A percentile compares a stretch with the other conserved stretches of the same genome.
phyloP scores from a whole-genome alignment of 64 coral and sea anemone species.

The Pachyseris speciosa region DNA sequence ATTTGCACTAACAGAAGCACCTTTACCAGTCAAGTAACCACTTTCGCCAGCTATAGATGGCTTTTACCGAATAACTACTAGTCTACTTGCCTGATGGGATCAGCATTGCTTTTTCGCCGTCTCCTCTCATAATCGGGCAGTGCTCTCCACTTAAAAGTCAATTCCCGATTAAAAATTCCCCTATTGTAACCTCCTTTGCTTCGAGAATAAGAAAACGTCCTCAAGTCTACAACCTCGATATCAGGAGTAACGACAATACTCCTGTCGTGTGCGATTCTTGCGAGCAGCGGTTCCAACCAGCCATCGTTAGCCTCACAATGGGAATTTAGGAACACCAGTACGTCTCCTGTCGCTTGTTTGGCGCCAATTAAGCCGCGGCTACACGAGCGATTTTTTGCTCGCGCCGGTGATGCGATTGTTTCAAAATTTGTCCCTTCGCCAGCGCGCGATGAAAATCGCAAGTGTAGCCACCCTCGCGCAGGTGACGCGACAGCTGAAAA shows the following conservation, averaged over 20 bases:
- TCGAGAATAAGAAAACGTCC: conserved; percentile 81
- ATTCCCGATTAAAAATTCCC: conserved; percentile 98
- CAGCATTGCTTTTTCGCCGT: conserved; percentile 60
- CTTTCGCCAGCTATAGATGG: no score
- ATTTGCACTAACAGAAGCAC: no score
- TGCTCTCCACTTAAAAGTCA: conserved; percentile 93
- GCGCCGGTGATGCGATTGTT: no score
- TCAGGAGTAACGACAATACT: conserved; percentile 95
- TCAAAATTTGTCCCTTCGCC: no score
- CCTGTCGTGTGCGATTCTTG: conserved; percentile 90
- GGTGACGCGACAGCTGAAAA: no score
- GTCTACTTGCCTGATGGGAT: conserved; percentile 87
- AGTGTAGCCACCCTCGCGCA: no score
- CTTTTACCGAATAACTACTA: no score
- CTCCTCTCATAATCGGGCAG: conserved; percentile 85
- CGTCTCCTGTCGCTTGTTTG: conserved; percentile 81
- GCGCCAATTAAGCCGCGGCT: conserved; percentile 96
- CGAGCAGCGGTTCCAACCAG: conserved; percentile 96
- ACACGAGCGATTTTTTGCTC: no score
- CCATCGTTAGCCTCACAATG: conserved; percentile 96
- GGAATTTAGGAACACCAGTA: conserved; percentile 95
- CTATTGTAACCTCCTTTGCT: conserved; percentile 77
- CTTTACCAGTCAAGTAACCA: no score
- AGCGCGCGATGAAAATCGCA: no score
- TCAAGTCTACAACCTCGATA: conserved; percentile 92